Evolutionary conservation across 2,113 vertebrate genomes (phyloP), one percentile per base, ranked within the genome.

Genomic region (Mesitornis unicolor): DNA sequence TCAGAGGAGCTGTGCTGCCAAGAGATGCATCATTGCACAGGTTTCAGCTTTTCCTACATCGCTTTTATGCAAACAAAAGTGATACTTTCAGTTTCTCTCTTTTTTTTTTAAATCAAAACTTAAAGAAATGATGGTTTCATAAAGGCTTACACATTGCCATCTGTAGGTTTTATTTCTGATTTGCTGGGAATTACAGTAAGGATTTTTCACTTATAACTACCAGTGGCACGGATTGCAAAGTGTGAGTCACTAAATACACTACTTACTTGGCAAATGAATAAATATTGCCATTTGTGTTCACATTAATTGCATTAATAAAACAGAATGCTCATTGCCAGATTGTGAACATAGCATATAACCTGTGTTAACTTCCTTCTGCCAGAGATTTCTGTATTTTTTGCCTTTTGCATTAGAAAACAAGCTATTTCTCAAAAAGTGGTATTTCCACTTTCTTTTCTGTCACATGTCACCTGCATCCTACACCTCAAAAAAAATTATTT

Each of bases 21-120:
- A 53, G 28, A 65, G 11, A 53, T 42, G 25, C 1, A 1, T 31
- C 1, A 4, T 15, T 3, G 2, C 3, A 2, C 5, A 50, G 26
- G 12, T 68, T 65, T 48, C 53, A 38, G 35, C 25, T 88, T 86
- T 77, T 74, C 50, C 59, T 63, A 22, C 26, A 6, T 9, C 0
- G 0, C 38, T 59, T 45, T 29, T 18, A 21, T 10, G 31, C 24
- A 64, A 69, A 48, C 22, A 21, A n/a, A 48, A 47, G 16, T 5
- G 45, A 64, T 21, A 9, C 1, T 35, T 63, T 22, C 14, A 7
- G 4, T 25, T 15, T 60, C 4, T 16, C 35, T 53, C 76, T 60
- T 35, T 13, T 63, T 36, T 11, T 29, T 60, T 73, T 50, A 54
- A 71, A 47, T n/a, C 56, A 43, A 82, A 91, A 47, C 4, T 11